Conservation (phyloP, 2,113 vertebrate species). For the Muntiacus muntjak region DNA sequence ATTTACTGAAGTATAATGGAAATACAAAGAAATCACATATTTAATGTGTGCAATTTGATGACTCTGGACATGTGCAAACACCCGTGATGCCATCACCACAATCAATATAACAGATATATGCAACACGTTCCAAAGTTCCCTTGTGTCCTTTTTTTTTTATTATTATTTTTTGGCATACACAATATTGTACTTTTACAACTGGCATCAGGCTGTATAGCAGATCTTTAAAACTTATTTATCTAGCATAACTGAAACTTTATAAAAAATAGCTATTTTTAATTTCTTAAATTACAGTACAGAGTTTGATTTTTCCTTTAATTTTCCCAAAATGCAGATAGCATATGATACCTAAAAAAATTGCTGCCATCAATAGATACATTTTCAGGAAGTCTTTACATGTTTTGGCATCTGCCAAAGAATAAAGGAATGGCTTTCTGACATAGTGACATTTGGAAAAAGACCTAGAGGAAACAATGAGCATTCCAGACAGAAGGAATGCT, state of each 20-base stretch:
- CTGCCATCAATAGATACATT: background rate
- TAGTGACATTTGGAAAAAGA: background rate
- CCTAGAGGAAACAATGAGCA: background rate
- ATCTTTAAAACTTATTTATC: background rate
- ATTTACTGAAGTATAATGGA: background rate
- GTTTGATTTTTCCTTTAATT: slow-evolving; percentile 21
- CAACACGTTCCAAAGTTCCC: background rate
- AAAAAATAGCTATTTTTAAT: background rate
- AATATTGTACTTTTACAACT: background rate
- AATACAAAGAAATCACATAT: background rate
- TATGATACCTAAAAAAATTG: background rate
- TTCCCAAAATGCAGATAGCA: background rate
- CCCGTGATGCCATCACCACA: background rate
- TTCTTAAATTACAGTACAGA: background rate
- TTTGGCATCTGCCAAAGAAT: background rate
- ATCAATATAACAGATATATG: background rate
- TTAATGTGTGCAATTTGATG: background rate
- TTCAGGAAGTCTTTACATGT: background rate
- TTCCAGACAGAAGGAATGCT: background rate
- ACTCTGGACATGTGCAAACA: background rate
- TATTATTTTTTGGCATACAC: background rate
- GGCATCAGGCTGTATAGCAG: background rate
- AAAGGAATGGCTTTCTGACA: background rate
- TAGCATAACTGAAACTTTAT: background rate
- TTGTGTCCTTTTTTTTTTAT: background rate